Evolutionary conservation across 2,113 vertebrate species (phyloP).

Genomic region (Glaucidium brasilianum): DNA sequence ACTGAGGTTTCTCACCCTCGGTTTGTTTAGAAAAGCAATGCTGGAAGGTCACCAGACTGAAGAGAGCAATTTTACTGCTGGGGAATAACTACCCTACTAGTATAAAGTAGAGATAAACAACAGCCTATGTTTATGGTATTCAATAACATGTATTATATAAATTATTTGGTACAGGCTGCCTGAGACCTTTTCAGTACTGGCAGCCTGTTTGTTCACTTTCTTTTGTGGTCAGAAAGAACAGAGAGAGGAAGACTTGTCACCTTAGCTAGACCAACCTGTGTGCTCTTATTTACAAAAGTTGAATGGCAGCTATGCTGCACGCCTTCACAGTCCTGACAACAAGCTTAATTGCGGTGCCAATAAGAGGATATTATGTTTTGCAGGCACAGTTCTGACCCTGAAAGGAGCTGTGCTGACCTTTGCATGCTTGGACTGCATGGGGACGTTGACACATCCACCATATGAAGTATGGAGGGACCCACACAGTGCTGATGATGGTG

Average conservation of each 20-base stretch:
- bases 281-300: neutral
- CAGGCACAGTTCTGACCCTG: constrained; percentile 88
- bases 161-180: neutral
- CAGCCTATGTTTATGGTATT: neutral
- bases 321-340: neutral
- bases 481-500: constrained; percentile 83
- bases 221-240: neutral
- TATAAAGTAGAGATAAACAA: neutral
- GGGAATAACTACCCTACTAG: neutral
- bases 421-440: constrained; percentile 87
- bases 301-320: neutral
- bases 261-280: neutral
- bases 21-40: neutral
- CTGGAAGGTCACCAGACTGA: neutral
- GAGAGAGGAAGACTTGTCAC: neutral
- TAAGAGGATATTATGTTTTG: constrained; percentile 12
- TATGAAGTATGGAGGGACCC: constrained; percentile 93
- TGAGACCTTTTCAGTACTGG: neutral
- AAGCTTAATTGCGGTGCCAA: neutral
- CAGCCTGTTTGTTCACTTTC: neutral
- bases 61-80: neutral
- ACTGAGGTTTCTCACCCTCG: neutral
- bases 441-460: constrained; percentile 82
- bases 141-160: neutral
- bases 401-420: constrained; percentile 92